Percentiles rank a stretch among this genome's conserved stretches.
Conservation (phyloP, 2,113 vertebrate genomes). For the Ameiurus melas region DNA sequence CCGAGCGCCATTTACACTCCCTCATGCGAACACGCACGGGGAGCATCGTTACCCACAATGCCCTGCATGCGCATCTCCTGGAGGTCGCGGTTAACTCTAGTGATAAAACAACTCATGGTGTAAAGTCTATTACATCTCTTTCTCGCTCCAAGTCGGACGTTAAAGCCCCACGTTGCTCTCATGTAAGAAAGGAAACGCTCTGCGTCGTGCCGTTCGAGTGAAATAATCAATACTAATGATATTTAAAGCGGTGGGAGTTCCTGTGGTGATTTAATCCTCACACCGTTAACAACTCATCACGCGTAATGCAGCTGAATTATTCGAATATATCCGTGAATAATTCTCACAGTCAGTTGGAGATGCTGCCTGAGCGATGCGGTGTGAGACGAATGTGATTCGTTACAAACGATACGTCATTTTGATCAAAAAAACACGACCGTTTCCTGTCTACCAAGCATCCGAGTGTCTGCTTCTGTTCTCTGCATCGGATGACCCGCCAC, state of each 20-base stretch:
- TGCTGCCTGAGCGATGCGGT: neutral
- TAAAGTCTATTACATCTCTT: neutral
- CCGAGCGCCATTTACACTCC: constrained; percentile 21
- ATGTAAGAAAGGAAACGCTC: neutral
- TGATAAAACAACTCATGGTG: neutral
- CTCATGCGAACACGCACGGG: neutral
- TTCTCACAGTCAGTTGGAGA: neutral
- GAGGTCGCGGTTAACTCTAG: neutral
- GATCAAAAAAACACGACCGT: too few relatives aligned
- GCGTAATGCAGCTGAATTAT: neutral
- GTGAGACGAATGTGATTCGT: neutral
- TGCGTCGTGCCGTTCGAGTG: neutral
- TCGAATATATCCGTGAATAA: too few relatives aligned
- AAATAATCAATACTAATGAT: neutral
- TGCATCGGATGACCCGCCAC: neutral
- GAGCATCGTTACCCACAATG: neutral
- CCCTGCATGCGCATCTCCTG: neutral
- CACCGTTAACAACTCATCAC: neutral
- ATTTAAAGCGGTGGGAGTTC: neutral
- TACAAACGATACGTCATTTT: neutral
- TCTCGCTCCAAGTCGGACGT: neutral
- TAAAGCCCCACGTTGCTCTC: neutral
- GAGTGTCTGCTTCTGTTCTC: too few relatives aligned
- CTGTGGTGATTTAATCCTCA: neutral
- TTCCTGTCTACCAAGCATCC: too few relatives aligned